These are phyloP conservation scores for Columba janthina DNA, from an alignment of 2,113 vertebrate genomes.

Conservation along the genomic window DNA sequence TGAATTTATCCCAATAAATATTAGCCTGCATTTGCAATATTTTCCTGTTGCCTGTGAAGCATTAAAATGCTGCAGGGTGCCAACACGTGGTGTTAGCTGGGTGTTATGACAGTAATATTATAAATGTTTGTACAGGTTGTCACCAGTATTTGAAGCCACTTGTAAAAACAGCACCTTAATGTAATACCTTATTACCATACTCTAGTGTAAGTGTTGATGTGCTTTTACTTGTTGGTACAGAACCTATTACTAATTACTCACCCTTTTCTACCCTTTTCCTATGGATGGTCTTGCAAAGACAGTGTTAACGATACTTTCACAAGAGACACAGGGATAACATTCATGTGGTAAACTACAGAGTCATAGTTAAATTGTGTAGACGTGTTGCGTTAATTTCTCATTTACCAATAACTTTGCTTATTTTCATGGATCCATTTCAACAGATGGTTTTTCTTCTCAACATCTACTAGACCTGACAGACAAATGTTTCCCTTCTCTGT, in stretches of 20 bases:
- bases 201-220: background rate
- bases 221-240: background rate
- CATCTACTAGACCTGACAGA: background rate
- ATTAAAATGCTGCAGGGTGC: background rate
- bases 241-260: background rate
- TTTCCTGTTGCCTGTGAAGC: background rate
- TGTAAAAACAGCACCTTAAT: background rate
- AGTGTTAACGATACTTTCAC: background rate
- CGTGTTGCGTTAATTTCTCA: background rate
- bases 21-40: background rate
- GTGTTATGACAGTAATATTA: background rate
- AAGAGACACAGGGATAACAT: accelerated
- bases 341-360: background rate
- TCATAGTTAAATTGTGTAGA: background rate
- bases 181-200: background rate
- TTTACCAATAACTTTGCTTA: background rate
- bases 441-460: background rate
- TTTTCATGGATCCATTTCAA: background rate
- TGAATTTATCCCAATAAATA: background rate
- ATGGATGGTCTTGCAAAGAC: background rate
- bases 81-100: background rate
- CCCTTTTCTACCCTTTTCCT: background rate
- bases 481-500: background rate
- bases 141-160: conserved; percentile 15
- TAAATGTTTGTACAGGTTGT: conserved; percentile 20